A percentile compares a stretch with the other conserved stretches of the same genome.
phyloP scores from a whole-genome alignment of 2,113 vertebrate genomes.

The Phalacrocorax brasilianus region DNA sequence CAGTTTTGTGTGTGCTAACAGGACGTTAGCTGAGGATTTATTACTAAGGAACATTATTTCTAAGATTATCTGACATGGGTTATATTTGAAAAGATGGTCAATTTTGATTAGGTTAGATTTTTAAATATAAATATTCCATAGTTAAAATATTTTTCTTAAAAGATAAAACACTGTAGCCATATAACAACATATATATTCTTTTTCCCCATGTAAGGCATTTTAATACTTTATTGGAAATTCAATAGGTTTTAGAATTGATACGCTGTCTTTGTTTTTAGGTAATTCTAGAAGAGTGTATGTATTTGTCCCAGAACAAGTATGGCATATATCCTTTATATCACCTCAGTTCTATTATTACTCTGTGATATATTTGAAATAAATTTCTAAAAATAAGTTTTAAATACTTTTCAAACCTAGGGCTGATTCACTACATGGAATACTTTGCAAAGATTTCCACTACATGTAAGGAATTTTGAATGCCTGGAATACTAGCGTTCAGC shows the following conservation, averaged over 20 bases:
- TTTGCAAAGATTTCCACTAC: background rate
- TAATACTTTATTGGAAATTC: background rate
- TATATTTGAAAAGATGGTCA: background rate
- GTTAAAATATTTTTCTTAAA: background rate
- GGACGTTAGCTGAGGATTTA: background rate
- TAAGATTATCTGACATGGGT: background rate
- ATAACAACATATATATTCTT: background rate
- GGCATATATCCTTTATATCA: background rate
- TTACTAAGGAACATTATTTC: background rate
- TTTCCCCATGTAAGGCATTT: background rate
- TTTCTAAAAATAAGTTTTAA: background rate
- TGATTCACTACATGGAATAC: background rate
- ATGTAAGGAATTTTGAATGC: background rate
- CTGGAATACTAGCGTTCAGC: background rate
- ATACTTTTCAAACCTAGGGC: background rate
- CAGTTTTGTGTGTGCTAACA: background rate
- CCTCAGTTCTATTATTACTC: background rate
- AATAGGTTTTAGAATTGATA: background rate
- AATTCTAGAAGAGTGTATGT: background rate
- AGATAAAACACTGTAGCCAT: background rate
- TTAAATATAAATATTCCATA: background rate
- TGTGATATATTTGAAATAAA: background rate
- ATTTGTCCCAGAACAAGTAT: background rate
- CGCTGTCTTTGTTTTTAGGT: background rate
- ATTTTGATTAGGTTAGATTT: background rate